Evolutionary conservation across 2,797 vertebrate species (phyloP).

Genomic region (Aratinga solstitialis): DNA sequence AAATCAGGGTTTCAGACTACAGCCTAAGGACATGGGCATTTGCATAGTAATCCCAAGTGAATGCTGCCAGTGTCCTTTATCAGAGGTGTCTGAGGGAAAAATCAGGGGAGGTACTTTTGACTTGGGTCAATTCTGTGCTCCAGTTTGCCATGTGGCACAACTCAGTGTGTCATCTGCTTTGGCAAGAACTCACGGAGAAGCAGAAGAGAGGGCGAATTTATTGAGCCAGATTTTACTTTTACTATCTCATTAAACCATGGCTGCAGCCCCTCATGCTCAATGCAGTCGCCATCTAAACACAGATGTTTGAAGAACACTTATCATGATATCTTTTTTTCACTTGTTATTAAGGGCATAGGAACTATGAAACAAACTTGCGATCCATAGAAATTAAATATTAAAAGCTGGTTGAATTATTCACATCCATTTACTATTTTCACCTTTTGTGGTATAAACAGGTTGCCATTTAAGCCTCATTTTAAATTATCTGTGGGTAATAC

Average conservation of each 20-base stretch:
- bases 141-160: background rate
- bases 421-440: background rate
- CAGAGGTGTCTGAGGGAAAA: background rate
- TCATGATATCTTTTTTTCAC: background rate
- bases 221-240: background rate
- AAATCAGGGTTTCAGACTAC: background rate
- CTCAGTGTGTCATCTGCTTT: background rate
- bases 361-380: background rate
- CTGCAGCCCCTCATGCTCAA: background rate
- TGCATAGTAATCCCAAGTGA: background rate
- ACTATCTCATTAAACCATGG: background rate
- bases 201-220: background rate
- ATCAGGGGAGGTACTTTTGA: background rate
- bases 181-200: background rate
- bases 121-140: background rate
- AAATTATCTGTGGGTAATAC: background rate
- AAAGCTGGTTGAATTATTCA: background rate
- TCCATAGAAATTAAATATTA: background rate
- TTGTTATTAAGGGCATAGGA: background rate
- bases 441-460: background rate
- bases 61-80: background rate
- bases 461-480: conserved; percentile 23
- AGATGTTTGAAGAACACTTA: background rate
- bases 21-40: background rate
- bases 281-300: background rate